Evolutionary conservation across 2,797 vertebrate genomes (phyloP).

Genomic region (Pangasius larnaudii): DNA sequence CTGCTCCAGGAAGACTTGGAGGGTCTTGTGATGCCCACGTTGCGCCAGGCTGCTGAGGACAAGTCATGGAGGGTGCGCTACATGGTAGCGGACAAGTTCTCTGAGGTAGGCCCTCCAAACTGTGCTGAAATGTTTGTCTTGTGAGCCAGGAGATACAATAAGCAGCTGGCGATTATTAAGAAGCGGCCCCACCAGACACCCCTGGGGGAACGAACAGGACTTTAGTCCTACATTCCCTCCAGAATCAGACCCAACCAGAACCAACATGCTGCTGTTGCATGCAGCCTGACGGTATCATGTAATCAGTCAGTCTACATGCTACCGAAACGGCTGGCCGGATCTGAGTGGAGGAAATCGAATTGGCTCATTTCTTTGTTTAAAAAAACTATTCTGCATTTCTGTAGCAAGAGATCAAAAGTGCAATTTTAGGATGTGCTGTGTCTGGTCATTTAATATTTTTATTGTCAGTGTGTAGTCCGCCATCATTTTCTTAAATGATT

Average conservation of each 20-base stretch:
- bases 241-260: background rate
- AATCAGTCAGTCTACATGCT: background rate
- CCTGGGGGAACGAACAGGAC: too few species aligned
- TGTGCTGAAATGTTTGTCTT: background rate
- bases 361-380: background rate
- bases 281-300: too few species aligned
- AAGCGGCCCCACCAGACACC: background rate
- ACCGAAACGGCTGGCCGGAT: background rate
- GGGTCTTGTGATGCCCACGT: conserved; percentile 85
- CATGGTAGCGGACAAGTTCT: conserved; percentile 89
- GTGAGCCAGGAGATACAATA: background rate
- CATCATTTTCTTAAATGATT: background rate
- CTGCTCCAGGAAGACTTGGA: conserved; percentile 88
- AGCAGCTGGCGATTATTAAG: background rate
- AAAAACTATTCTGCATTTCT: background rate
- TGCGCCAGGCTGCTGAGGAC: conserved; percentile 86
- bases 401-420: background rate
- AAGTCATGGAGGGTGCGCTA: conserved; percentile 89
- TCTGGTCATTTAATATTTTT: background rate
- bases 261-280: too few species aligned
- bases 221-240: background rate
- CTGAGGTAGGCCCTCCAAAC: conserved; percentile 72
- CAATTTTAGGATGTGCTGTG: background rate
- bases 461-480: background rate
- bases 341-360: background rate